Evolutionary conservation across 2,888 invertebrate genomes (phyloP).

Genomic region (Bedellia somnulentella): DNA sequence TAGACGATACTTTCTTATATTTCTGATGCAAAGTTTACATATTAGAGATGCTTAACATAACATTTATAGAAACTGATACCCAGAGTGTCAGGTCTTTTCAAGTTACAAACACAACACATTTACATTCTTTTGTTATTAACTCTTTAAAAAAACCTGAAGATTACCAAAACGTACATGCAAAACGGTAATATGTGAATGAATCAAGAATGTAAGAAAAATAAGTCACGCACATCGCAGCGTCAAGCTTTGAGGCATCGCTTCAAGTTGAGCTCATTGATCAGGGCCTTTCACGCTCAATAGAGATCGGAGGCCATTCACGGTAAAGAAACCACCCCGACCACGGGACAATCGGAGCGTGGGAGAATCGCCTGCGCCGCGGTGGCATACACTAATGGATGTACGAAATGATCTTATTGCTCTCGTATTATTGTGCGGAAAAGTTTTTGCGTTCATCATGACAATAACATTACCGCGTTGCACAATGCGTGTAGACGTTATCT

Average conservation of each 20-base stretch:
- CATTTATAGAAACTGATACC: too few species aligned
- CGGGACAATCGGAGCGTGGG: constrained; percentile 40
- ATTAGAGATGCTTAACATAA: too few species aligned
- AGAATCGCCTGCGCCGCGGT: too few species aligned
- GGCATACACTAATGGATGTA: constrained; percentile 40
- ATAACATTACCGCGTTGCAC: constrained; percentile 28
- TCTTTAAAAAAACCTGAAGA: too few species aligned
- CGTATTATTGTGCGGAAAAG: constrained; percentile 37
- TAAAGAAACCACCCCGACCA: constrained; percentile 21
- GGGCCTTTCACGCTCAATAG: constrained; percentile 9
- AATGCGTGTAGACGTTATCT: constrained; percentile 18
- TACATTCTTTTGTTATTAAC: too few species aligned
- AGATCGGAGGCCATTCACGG: constrained; percentile 12
- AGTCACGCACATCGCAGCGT: neutral
- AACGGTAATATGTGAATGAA: too few species aligned
- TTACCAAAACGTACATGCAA: too few species aligned
- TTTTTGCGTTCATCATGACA: constrained; percentile 25
- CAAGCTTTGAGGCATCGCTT: neutral
- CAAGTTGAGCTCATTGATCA: constrained; percentile 4
- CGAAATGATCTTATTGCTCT: constrained; percentile 45
- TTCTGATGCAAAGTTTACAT: too few species aligned
- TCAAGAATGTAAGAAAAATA: too few species aligned
- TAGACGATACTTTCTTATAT: too few species aligned
- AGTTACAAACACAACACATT: too few species aligned
- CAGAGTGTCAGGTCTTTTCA: too few species aligned